Conservation (phyloP, 2,888 invertebrate genomes). For the Cantharis nigra region DNA sequence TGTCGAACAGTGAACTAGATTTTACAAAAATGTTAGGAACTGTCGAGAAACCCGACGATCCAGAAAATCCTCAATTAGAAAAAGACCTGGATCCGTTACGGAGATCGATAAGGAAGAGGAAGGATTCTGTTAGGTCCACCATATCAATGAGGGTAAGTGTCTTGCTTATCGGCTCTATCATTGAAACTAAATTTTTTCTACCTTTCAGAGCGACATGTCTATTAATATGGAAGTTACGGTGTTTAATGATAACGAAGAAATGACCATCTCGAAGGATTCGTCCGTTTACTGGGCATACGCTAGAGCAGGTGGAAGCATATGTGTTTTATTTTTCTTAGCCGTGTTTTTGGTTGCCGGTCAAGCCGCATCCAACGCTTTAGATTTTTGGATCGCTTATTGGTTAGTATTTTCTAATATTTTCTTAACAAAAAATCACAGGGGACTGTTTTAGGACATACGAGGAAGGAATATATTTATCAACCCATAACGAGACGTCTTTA, state of each 20-base stretch:
- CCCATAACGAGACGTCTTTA: neutral
- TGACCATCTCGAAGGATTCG: constrained; percentile 18
- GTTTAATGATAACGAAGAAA: constrained; percentile 33
- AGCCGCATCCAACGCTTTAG: constrained; percentile 30
- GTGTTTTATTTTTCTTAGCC: constrained; percentile 20
- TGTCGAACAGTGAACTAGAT: constrained; percentile 63
- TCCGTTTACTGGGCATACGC: constrained; percentile 31
- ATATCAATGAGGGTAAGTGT: neutral
- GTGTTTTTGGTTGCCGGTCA: constrained; percentile 27
- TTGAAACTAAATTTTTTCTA: neutral
- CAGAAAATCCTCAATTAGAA: constrained; percentile 1
- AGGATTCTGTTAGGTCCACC: neutral
- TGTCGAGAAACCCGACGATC: constrained; percentile 37
- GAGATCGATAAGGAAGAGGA: neutral
- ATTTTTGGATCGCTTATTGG: constrained; percentile 37
- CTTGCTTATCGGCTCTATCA: neutral
- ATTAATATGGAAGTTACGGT: neutral
- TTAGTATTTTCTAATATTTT: constrained; percentile 7
- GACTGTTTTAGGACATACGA: neutral
- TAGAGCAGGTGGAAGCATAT: constrained; percentile 32
- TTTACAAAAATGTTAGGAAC: constrained; percentile 59
- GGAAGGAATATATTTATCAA: neutral
- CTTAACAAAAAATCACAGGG: neutral
- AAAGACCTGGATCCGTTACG: neutral
- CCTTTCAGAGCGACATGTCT: neutral